phyloP scores from a whole-genome alignment of 2,797 vertebrate species.

The Sebastes itinus region DNA sequence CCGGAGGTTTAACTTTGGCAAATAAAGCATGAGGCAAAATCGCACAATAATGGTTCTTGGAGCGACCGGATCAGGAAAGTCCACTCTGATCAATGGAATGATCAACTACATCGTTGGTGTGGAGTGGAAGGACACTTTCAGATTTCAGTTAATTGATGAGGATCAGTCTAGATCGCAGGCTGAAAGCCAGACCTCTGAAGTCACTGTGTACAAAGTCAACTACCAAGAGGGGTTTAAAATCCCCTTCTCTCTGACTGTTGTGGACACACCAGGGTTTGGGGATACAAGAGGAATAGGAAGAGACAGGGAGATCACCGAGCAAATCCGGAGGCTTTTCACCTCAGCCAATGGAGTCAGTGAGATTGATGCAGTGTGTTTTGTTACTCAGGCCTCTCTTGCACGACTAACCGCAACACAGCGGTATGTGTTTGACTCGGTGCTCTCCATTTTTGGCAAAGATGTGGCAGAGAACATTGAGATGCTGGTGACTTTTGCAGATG shows the following conservation, averaged over 20 bases:
- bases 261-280: constrained; percentile 37
- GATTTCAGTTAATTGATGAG: constrained; percentile 56
- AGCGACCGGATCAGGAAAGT: constrained; percentile 46
- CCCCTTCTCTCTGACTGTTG: constrained; percentile 43
- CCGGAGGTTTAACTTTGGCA: neutral
- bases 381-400: constrained; percentile 10
- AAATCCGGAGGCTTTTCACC: constrained; percentile 42
- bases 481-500: constrained; percentile 61
- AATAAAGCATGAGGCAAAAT: constrained; percentile 18
- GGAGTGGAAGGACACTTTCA: constrained; percentile 34
- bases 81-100: constrained; percentile 53
- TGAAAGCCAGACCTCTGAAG: constrained; percentile 47
- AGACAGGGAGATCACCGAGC: neutral
- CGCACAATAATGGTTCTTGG: constrained; percentile 56
- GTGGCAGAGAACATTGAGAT: constrained; percentile 59
- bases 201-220: constrained; percentile 59
- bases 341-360: constrained; percentile 13
- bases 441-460: constrained; percentile 49
- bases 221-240: constrained; percentile 33
- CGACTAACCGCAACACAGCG: constrained; percentile 23
- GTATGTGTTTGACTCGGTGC: constrained; percentile 38
- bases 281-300: neutral
- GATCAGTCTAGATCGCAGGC: constrained; percentile 33
- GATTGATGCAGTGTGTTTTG: constrained; percentile 45
- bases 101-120: constrained; percentile 70